Evolutionary conservation across 2,797 vertebrate genomes (phyloP).

Genomic region (Xiphorhynchus erythropygius): DNA sequence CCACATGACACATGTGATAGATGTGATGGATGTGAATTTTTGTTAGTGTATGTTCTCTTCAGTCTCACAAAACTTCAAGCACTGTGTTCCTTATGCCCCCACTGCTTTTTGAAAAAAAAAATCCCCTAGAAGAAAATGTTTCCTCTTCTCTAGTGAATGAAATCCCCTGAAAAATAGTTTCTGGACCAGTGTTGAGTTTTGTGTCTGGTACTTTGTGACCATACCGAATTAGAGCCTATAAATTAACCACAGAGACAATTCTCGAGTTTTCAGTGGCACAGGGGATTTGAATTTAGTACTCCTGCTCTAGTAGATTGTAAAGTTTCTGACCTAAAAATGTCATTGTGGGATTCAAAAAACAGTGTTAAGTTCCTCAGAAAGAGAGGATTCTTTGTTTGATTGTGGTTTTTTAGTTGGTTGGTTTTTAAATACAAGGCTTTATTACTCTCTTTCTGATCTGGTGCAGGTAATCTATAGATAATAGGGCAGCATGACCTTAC

Average conservation of each 20-base stretch:
- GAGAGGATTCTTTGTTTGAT: neutral
- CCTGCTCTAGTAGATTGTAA: neutral
- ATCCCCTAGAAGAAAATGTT: neutral
- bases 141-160: neutral
- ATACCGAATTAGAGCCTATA: neutral
- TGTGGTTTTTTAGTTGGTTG: neutral
- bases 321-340: neutral
- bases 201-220: neutral
- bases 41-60: neutral
- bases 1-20: fast-evolving
- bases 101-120: neutral
- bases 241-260: neutral
- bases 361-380: neutral
- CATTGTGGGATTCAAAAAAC: neutral
- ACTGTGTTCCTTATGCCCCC: neutral
- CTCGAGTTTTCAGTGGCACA: neutral
- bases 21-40: neutral
- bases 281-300: neutral
- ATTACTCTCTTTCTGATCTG: neutral
- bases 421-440: neutral
- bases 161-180: neutral
- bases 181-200: neutral
- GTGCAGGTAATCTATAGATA: neutral
- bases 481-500: neutral
- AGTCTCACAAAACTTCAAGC: neutral